Conservation (phyloP, 2,797 vertebrate species). For the Malurus splendens region DNA sequence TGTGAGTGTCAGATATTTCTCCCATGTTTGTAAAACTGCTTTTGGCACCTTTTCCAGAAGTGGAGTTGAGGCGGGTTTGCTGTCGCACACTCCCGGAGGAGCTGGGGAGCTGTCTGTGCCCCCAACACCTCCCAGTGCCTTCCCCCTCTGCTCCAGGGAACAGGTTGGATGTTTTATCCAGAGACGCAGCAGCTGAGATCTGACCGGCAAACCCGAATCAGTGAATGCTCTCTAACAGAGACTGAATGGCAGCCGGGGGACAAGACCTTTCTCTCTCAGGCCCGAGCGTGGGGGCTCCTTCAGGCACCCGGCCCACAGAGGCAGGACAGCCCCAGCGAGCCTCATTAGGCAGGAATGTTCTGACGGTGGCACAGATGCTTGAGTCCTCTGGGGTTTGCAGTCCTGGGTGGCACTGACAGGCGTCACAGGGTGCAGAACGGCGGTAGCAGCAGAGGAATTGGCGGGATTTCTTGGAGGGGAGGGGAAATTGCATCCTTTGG, state of each 20-base stretch:
- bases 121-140: background rate
- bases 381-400: background rate
- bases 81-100: background rate
- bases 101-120: background rate
- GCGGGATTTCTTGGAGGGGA: background rate
- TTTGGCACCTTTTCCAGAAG: background rate
- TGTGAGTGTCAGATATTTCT: background rate
- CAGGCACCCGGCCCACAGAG: background rate
- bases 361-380: background rate
- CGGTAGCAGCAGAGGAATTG: background rate
- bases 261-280: background rate
- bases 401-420: background rate
- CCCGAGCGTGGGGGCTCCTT: background rate
- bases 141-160: background rate
- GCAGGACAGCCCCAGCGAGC: background rate
- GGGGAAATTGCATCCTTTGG: background rate
- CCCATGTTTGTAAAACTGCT: background rate
- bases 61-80: background rate
- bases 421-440: accelerated
- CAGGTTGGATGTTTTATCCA: accelerated
- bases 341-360: background rate
- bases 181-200: background rate
- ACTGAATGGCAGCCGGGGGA: background rate
- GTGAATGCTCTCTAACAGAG: accelerated
- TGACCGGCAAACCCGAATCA: no score